Conservation (phyloP, 2,113 vertebrate genomes). For the Falcunculus frontatus region DNA sequence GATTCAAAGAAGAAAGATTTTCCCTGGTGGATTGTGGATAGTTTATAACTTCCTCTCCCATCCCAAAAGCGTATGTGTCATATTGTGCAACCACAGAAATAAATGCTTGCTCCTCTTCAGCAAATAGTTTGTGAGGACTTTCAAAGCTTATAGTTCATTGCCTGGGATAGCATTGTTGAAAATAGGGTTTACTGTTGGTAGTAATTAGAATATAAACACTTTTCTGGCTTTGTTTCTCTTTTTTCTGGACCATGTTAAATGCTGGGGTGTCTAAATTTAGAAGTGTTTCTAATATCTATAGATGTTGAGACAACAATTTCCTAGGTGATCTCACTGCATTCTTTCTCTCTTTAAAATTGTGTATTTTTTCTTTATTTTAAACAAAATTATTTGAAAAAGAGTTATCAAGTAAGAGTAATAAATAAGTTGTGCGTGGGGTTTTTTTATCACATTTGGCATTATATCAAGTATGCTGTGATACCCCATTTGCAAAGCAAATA, state of each 20-base stretch:
- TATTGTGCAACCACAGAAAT: neutral
- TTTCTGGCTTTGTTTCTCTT: neutral
- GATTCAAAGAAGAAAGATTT: neutral
- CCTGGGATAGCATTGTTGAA: neutral
- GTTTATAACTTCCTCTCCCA: slow-evolving; percentile 24
- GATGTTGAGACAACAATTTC: neutral
- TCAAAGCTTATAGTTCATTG: neutral
- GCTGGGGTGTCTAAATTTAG: neutral
- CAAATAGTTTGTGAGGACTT: neutral
- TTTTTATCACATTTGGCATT: neutral
- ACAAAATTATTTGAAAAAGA: neutral
- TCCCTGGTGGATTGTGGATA: neutral
- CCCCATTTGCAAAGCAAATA: neutral
- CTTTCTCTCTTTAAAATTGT: neutral
- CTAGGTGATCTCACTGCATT: neutral
- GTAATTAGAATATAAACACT: neutral
- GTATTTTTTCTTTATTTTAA: neutral
- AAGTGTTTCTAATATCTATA: neutral
- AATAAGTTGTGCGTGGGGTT: fast-evolving
- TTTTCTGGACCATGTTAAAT: neutral
- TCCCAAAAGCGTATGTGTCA: neutral
- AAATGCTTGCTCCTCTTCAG: neutral
- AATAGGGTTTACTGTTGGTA: neutral
- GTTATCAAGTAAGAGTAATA: neutral
- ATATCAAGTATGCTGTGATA: neutral